Percentiles rank a stretch among this genome's conserved stretches.
phyloP scores from a whole-genome alignment of 1,140 invertebrate genomes.

The Nasonia longicornis region DNA sequence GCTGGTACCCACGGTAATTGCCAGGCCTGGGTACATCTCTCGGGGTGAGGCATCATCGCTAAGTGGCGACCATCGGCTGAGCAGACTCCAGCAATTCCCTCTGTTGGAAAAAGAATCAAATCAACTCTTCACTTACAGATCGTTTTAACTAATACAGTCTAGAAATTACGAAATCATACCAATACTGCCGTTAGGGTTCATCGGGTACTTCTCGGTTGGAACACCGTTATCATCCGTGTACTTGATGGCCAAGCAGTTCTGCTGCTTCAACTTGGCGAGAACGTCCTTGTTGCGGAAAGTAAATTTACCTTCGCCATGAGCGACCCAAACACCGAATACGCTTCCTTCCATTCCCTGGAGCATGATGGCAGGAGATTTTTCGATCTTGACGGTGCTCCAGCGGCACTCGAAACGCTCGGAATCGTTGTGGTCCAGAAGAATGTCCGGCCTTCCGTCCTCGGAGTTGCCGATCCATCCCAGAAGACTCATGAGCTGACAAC shows the following conservation, averaged over 20 bases:
- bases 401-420: constrained; percentile 94
- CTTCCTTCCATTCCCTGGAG: constrained; percentile 87
- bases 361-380: constrained; percentile 84
- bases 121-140: neutral
- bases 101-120: constrained; percentile 58
- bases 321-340: constrained; percentile 92
- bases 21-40: constrained; percentile 87
- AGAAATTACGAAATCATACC: constrained; percentile 64
- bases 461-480: constrained; percentile 80
- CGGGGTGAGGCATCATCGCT: constrained; percentile 98
- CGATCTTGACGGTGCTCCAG: constrained; percentile 86
- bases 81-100: constrained; percentile 89
- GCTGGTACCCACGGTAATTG: constrained; percentile 84
- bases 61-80: constrained; percentile 92
- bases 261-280: constrained; percentile 71
- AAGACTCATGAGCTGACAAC: constrained; percentile 94
- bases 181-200: constrained; percentile 93
- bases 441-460: constrained; percentile 67
- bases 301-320: constrained; percentile 94
- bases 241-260: constrained; percentile 79
- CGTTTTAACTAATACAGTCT: neutral
- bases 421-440: constrained; percentile 86
- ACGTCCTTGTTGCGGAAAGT: constrained; percentile 71
- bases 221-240: constrained; percentile 86
- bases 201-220: constrained; percentile 86